phyloP scores from a whole-genome alignment of 2,797 vertebrate genomes.

The Hephaestus fuliginosus region DNA sequence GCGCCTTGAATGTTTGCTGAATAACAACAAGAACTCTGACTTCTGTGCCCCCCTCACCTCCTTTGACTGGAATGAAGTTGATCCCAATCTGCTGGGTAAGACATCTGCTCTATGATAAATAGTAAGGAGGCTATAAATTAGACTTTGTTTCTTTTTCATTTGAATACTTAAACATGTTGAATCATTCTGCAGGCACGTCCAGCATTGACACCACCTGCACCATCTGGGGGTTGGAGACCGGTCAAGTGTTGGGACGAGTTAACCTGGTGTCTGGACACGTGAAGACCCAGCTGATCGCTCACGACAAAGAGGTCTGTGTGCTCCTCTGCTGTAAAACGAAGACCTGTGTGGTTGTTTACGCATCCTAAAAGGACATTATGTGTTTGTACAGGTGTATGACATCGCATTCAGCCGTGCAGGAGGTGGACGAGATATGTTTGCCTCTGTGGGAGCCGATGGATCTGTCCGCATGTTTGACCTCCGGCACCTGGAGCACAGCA shows the following conservation, averaged over 20 bases:
- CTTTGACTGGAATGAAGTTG: conserved; percentile 99
- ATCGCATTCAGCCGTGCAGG: conserved; percentile 98
- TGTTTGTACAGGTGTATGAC: conserved; percentile 92
- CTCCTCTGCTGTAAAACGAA: not conserved
- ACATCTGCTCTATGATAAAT: not conserved
- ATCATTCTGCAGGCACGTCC: conserved; percentile 90
- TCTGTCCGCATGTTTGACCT: conserved; percentile 99
- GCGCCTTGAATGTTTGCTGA: conserved; percentile 96
- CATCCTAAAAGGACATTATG: too few relatives aligned
- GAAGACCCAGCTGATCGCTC: conserved; percentile 98
- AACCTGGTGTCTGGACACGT: conserved; percentile 98
- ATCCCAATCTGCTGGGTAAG: conserved; percentile 97
- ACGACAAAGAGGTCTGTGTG: conserved; percentile 95
- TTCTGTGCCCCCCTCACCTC: conserved; percentile 99
- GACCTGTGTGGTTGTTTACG: accelerated
- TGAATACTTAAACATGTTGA: not conserved
- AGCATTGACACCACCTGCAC: conserved; percentile 99
- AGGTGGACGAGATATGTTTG: conserved; percentile 97
- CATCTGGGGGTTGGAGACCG: conserved; percentile 98
- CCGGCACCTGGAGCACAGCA: conserved; percentile 98
- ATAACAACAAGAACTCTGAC: conserved; percentile 99
- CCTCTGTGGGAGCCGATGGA: conserved; percentile 96
- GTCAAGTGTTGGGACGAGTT: conserved; percentile 95
- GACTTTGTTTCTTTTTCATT: not conserved
- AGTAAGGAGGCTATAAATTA: accelerated